Base-by-base conservation (phyloP, 2,888 invertebrate species). In the Eledone cirrhosa region DNA sequence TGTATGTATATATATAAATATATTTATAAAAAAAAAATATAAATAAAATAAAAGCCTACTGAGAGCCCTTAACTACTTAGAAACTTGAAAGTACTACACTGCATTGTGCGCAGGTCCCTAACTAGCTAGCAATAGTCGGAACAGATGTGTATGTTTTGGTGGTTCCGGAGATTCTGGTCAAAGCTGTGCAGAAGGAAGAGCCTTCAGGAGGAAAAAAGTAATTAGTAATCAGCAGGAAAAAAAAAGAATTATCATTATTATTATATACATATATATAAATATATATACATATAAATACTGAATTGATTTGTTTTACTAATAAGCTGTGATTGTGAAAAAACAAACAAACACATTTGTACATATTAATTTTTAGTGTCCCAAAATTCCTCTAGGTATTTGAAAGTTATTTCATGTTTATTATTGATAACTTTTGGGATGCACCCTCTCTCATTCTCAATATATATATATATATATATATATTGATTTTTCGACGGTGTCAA, bases 41-140 rank as follows among this genome's bases (percentile, higher is more conserved):
- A 2, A 41, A 41, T n/a, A n/a, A 41, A 41, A 33, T 33, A 2
- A 72, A 72, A 72, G 72, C 33, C 72, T 72, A 41, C 41, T 8
- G 41, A 72, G 72, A 33, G 31, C 72, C 72, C 41, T 27, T 81
- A 79, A 78, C 80, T 82, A 80, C 87, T 87, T 85, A 85, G 81
- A 80, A 67, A 83, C 85, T 86, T 82, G 75, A 75, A 79, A 31
- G 80, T 82, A 79, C 81, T 80, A 83, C 85, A 88, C 88, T 88
- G 88, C 88, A 87, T 88, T 88, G 87, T 88, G 87, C 87, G 87
- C 88, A 88, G 88, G 85, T 80, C 81, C 84, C 85, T 84, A 85
- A 59, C 75, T 80, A 80, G 78, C 27, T 33, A 31, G 72, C 77
- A 63, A 63, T 47, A 41, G 31, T 65, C 19, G 41, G 67, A 63